Base-by-base conservation (phyloP, 1,140 invertebrate species). In the Eulimnadia texana region DNA sequence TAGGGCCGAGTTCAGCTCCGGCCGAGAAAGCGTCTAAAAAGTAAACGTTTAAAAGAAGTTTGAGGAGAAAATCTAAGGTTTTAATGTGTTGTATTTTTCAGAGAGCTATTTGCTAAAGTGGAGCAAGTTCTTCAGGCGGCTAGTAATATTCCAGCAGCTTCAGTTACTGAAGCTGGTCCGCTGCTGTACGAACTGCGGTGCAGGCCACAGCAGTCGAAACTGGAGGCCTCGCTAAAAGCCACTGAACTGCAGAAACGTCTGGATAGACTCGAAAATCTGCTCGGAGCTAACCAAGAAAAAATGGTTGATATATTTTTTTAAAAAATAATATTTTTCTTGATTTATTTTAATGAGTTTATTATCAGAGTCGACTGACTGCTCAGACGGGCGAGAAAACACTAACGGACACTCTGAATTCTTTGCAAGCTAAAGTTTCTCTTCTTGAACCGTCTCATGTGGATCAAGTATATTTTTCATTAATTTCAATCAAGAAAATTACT, bases 161-260 rank as follows among this genome's bases (percentile, higher is more conserved):
- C 10, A 56, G 61, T 47, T n/a, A 23, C 20, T 63, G 42, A n/a
- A 52, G 54, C 42, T 54, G 52, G 16, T 3, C 70, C 72, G 33
- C 67, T 82, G 22, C 74, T 74, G 1, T 83, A 83, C 72, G 77
- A 83, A 69, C 72, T 84, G 16, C 77, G 76, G 57, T 79, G 80
- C 65, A 74, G 74, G 65, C 82, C 82, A 25, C 80, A 82, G 66
- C 77, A 80, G 47, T 74, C 77, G 13, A 82, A 84, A 68, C 76
- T 90, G n/a, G 78, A 78, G 9, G 80, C 85, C 64, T 83, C 83
- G 16, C 80, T 84, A 3, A 79, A 82, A 66, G 78, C 89, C 63
- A 79, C 84, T 11, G 78, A 82, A 61, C 72, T 88, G 1, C 85
- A 88, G 72, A 79, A 84, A 67, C 77, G 84, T 63, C 72, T 92